These are phyloP conservation scores for Procavia capensis DNA, from an alignment of 2,113 vertebrate genomes.

Conservation along the genomic window DNA sequence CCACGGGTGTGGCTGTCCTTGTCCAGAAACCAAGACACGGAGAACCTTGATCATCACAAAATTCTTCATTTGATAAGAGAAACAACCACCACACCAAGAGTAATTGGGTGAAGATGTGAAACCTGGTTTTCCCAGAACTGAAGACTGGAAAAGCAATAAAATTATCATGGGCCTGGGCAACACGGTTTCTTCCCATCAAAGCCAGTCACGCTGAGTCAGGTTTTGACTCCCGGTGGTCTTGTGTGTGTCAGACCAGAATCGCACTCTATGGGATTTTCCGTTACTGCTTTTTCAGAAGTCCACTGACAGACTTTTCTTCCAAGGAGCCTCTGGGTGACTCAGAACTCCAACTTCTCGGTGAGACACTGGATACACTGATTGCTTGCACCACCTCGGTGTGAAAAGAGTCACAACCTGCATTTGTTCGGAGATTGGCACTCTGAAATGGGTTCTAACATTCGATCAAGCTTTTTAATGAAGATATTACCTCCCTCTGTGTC, in stretches of 20 bases:
- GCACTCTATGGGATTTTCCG: neutral
- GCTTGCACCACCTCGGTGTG: no score
- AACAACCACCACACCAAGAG: neutral
- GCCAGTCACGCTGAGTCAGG: neutral
- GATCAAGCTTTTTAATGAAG: neutral
- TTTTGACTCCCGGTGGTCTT: neutral
- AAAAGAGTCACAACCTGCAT: no score
- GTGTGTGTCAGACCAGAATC: neutral
- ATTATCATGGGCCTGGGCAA: neutral
- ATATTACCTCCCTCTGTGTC: no score
- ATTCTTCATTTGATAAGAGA: neutral
- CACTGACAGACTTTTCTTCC: no score
- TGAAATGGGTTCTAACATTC: neutral
- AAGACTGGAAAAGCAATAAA: neutral
- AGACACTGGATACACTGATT: no score
- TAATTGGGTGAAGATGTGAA: no score
- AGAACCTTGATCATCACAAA: neutral
- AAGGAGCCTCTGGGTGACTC: no score
- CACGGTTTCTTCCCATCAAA: neutral
- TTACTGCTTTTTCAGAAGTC: no score
- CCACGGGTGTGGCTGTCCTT: accelerated
- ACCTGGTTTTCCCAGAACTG: neutral
- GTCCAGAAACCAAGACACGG: neutral
- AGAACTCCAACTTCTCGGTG: no score
- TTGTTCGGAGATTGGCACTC: neutral